Evolutionary conservation across 1,140 invertebrate species (phyloP).

Genomic region (Lerema accius): DNA sequence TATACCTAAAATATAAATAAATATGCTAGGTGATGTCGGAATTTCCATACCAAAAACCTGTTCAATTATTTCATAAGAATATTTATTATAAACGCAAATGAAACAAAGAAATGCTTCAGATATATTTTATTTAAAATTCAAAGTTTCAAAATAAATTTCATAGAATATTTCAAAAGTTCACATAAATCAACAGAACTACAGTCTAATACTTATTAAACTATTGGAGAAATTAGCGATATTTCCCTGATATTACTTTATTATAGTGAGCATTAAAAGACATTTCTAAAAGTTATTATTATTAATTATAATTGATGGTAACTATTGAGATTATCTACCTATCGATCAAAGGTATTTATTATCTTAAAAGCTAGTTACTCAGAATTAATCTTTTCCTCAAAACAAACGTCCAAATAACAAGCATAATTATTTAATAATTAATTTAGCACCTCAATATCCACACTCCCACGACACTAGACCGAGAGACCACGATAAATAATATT

Average conservation of each 20-base stretch:
- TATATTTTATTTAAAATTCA: slow-evolving; percentile 37
- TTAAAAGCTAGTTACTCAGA: background rate
- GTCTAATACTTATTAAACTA: background rate
- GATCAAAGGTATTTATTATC: background rate
- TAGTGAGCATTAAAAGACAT: background rate
- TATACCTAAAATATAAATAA: no score
- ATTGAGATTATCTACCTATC: background rate
- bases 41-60: no score
- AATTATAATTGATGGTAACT: background rate
- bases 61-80: no score
- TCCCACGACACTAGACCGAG: slow-evolving; percentile 19
- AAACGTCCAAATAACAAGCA: slow-evolving; percentile 8
- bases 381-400: background rate
- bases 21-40: no score
- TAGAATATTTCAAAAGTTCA: slow-evolving; percentile 27
- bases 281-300: background rate
- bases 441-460: slow-evolving; percentile 37
- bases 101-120: slow-evolving; percentile 26
- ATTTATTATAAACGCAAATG: slow-evolving; percentile 4
- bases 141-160: slow-evolving; percentile 36
- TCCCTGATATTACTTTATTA: slow-evolving; percentile 19
- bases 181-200: background rate
- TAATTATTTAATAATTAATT: slow-evolving; percentile 31
- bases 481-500: slow-evolving; percentile 25
- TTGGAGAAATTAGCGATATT: slow-evolving; percentile 5